Percentiles rank a stretch among this genome's conserved stretches.
Evolutionary conservation across 2,113 vertebrate species (phyloP).

Genomic region (Mustela nigripes): DNA sequence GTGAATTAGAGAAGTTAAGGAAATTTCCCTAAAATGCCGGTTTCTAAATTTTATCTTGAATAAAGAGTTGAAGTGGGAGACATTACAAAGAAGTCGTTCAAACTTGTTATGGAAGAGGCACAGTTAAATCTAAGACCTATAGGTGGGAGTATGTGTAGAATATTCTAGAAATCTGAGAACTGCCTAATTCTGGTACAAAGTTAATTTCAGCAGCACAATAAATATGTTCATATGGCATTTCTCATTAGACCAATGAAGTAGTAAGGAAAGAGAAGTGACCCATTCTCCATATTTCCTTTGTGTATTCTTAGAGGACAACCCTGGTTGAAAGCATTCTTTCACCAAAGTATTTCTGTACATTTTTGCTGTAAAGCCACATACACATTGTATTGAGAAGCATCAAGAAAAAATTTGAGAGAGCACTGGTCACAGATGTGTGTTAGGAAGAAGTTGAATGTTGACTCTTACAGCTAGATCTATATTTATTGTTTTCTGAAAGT

Average conservation of each 20-base stretch:
- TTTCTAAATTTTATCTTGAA: not conserved
- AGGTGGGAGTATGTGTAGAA: fast-evolving
- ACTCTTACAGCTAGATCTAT: not conserved
- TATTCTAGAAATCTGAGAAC: not conserved
- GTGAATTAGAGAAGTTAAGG: not conserved
- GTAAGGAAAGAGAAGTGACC: not conserved
- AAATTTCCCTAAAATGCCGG: not conserved
- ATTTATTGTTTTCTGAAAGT: not conserved
- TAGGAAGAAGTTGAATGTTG: not conserved
- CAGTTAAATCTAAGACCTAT: not conserved
- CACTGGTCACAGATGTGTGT: not conserved
- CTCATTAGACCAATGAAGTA: not conserved
- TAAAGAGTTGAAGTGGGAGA: not conserved
- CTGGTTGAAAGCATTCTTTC: not conserved
- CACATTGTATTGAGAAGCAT: not conserved
- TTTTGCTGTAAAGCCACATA: not conserved
- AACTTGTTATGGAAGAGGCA: not conserved
- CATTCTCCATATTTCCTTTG: not conserved
- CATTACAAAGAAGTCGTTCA: not conserved
- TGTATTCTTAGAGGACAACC: not conserved
- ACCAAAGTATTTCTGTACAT: not conserved
- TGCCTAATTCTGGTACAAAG: not conserved
- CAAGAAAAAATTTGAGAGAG: not conserved
- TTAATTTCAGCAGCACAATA: not conserved
- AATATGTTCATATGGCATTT: not conserved